Evolutionary conservation across 2,113 vertebrate species (phyloP).

Genomic region (Percopsis transmontana): DNA sequence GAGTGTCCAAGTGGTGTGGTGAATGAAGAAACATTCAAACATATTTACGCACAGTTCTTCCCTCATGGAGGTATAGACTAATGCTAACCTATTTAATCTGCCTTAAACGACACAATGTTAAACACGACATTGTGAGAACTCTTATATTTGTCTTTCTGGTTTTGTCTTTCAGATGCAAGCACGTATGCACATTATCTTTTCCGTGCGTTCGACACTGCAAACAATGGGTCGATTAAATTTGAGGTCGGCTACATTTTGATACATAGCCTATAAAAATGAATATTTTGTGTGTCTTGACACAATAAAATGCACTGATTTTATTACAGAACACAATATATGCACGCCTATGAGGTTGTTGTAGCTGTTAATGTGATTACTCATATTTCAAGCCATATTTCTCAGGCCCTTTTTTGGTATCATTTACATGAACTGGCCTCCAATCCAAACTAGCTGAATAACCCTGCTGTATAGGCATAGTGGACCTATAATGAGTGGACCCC

Average conservation of each 20-base stretch:
- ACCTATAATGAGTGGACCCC: neutral
- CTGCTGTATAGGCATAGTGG: no score
- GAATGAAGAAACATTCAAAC: conserved; percentile 97
- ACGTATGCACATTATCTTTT: conserved; percentile 98
- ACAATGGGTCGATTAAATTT: conserved; percentile 96
- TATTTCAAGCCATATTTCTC: no score
- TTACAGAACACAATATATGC: no score
- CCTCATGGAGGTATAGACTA: conserved; percentile 95
- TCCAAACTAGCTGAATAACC: no score
- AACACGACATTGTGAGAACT: neutral
- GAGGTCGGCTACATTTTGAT: no score
- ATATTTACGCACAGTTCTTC: conserved; percentile 98
- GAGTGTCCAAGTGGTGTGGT: conserved; percentile 98
- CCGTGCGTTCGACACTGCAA: conserved; percentile 92
- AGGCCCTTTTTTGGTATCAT: no score
- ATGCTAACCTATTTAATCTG: neutral
- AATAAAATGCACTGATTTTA: no score
- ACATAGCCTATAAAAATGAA: no score
- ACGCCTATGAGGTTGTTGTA: no score
- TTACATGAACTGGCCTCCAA: no score
- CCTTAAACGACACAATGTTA: neutral
- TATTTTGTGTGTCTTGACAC: no score
- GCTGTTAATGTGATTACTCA: no score
- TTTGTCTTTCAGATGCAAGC: conserved; percentile 87
- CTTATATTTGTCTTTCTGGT: neutral